Conservation (phyloP, 2,797 vertebrate genomes). For the Centropyge bicolor region DNA sequence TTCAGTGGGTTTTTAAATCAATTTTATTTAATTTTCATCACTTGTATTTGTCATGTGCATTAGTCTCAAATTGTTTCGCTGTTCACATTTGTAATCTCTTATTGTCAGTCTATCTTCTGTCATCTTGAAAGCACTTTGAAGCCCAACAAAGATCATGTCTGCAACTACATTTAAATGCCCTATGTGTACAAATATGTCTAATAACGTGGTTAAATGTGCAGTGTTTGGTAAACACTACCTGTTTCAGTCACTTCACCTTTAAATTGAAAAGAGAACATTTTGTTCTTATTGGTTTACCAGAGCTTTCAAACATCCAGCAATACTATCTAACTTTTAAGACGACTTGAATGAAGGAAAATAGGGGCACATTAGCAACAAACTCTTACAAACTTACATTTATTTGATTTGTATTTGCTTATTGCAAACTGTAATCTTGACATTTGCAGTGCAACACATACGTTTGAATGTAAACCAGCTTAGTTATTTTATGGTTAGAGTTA, state of each 20-base stretch:
- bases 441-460: background rate
- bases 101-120: too few relatives aligned
- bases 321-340: background rate
- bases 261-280: too few relatives aligned
- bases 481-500: constrained; percentile 1
- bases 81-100: background rate
- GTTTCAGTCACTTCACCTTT: too few relatives aligned
- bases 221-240: too few relatives aligned
- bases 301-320: too few relatives aligned
- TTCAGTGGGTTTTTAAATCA: background rate
- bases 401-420: background rate
- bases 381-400: background rate
- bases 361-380: background rate
- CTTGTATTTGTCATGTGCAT: background rate
- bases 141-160: too few relatives aligned
- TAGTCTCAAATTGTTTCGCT: background rate
- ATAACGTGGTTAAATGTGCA: too few relatives aligned
- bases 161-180: too few relatives aligned
- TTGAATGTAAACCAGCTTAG: background rate
- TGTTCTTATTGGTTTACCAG: too few relatives aligned
- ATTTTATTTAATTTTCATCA: too few relatives aligned
- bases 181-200: too few relatives aligned
- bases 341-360: constrained; percentile 14
- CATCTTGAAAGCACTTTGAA: background rate
- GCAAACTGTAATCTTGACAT: background rate